Evolutionary conservation across 2,113 vertebrate species (phyloP).

Genomic region (Phalacrocorax carbo): DNA sequence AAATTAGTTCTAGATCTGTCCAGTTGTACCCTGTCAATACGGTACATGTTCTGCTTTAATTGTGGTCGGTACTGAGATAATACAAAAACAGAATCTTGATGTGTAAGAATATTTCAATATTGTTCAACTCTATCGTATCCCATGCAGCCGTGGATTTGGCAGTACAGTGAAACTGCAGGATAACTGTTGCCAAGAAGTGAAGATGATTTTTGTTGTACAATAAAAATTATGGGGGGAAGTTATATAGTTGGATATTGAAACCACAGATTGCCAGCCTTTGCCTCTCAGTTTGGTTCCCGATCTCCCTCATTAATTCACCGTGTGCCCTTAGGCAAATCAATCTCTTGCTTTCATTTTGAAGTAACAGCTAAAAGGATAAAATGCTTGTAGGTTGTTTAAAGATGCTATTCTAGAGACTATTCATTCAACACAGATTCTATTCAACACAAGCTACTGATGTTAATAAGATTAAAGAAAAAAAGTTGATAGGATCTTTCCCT

Average conservation of each 20-base stretch:
- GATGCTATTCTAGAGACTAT: not conserved
- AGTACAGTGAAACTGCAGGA: not conserved
- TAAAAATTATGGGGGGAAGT: not conserved
- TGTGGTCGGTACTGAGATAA: not conserved
- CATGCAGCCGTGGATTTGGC: not conserved
- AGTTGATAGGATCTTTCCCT: not conserved
- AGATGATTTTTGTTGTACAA: not conserved
- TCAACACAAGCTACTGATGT: not conserved
- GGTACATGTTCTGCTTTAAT: not conserved
- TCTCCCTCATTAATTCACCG: not conserved
- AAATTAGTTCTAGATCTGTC: not conserved
- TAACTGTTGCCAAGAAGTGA: not conserved
- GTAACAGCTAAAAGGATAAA: not conserved
- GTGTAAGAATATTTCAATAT: not conserved
- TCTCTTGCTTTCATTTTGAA: not conserved
- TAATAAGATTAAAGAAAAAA: not conserved
- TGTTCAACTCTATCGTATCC: not conserved
- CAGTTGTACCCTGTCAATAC: not conserved
- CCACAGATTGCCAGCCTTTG: not conserved
- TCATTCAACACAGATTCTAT: too few species aligned
- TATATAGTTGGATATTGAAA: not conserved
- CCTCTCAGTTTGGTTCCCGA: not conserved
- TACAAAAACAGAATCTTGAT: not conserved
- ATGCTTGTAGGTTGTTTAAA: not conserved
- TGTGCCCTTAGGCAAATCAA: not conserved